Evolutionary conservation across 2,797 vertebrate genomes (phyloP), one percentile per base, ranked within the genome.

Genomic region (Clarias fuscus): DNA sequence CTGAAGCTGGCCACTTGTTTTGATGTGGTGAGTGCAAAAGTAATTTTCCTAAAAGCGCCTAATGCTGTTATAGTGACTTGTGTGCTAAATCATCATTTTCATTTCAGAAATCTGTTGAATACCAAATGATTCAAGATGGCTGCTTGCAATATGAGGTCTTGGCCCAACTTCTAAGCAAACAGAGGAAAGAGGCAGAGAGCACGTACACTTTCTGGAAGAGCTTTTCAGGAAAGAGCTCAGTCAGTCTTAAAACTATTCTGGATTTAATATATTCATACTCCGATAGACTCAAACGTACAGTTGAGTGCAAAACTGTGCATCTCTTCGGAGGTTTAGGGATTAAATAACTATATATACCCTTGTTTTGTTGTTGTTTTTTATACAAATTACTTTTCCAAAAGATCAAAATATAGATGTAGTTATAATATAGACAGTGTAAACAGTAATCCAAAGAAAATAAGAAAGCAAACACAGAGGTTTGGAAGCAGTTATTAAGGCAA

Each of bases 171-270:
- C 93, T 99, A 48, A 90, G 93, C 92, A 96, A 95, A 91, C 97
- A 94, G 92, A 97, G 95, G 88, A 99, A 97, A 90, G 97, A 98
- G 88, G 97, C 98, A 20, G 98, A 99, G 88, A 95, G 91, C 78
- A 99, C 98, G 0, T 93, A 96, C 85, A 91, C 95, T 86, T 99
- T 99, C 93, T 99, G 98, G 98, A 99, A 96, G 92, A 97, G 93
- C n/a, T 97, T 97, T 91, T 97, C 97, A 37, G 97, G 97, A 67
- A 99, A 98, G 93, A 96, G 96, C 93, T 96, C 95, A 64, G 98
- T 99, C 90, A 94, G 95, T 68, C n/a, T 37, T 14, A 77, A 76
- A 78, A n/a, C 70, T 83, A 18, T 30, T 48, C n/a, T 20, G 62
- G 7, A 76, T 65, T 72, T 53, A 30, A 62, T 1, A 17, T 80